Percentiles rank a stretch among this genome's conserved stretches.
Conservation (phyloP, 2,888 invertebrate genomes). For the Drosophila sordidula region DNA sequence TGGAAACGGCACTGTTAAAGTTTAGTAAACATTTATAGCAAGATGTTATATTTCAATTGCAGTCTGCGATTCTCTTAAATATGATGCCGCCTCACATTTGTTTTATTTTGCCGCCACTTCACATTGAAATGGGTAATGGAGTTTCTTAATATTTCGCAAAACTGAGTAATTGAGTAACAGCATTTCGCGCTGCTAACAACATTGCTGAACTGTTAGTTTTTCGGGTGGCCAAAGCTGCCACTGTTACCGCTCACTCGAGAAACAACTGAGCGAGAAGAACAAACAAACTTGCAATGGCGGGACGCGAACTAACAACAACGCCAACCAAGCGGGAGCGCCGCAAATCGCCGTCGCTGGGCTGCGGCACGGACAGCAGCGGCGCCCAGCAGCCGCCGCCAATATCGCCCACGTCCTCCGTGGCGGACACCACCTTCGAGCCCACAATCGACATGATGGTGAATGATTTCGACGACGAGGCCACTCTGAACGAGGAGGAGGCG, state of each 20-base stretch:
- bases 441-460: conserved; percentile 98
- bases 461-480: conserved; percentile 98
- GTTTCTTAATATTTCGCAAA: background rate
- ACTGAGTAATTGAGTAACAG: background rate
- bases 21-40: background rate
- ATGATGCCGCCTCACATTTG: background rate
- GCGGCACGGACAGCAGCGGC: conserved; percentile 26
- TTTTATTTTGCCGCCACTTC: background rate
- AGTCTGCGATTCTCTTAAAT: background rate
- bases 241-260: conserved; percentile 4
- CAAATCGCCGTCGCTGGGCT: conserved; percentile 62
- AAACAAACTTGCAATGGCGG: conserved; percentile 51
- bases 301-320: conserved; percentile 48
- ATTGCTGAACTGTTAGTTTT: conserved; percentile 12
- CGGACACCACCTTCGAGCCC: conserved; percentile 92
- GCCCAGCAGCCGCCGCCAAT: conserved; percentile 43
- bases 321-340: conserved; percentile 65
- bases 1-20: background rate
- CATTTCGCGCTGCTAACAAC: conserved; percentile 1
- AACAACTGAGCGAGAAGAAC: conserved; percentile 16
- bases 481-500: conserved; percentile 98
- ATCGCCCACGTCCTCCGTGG: conserved; percentile 81
- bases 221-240: conserved; percentile 18
- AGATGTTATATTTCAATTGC: background rate
- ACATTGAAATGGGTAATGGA: too few species aligned